phyloP scores from a whole-genome alignment of 2,797 vertebrate species.

The Cephalopachus bancanus region DNA sequence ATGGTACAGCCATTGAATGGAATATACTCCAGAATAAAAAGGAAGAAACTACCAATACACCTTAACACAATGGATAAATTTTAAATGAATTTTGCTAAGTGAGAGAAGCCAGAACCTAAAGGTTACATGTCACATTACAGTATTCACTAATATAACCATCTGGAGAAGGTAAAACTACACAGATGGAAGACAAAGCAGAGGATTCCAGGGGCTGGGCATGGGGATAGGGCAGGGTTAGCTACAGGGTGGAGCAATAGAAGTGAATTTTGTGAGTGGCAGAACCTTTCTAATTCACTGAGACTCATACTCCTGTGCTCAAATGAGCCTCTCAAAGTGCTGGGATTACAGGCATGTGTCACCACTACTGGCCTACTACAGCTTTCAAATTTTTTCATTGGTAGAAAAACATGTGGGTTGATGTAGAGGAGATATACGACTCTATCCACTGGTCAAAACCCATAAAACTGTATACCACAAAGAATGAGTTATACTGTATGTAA shows the following conservation, averaged over 20 bases:
- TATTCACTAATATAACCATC: not conserved
- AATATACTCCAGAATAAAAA: conserved; percentile 14
- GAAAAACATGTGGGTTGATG: too few relatives aligned
- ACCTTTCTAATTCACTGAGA: not conserved
- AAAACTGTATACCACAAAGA: not conserved
- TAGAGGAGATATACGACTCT: not conserved
- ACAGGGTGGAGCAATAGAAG: not conserved
- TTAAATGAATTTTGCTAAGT: conserved; percentile 3
- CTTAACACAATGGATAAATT: not conserved
- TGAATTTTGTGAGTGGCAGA: not conserved
- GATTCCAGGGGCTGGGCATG: not conserved
- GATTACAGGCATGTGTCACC: too few relatives aligned
- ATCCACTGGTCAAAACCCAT: conserved; percentile 13
- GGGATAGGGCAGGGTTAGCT: not conserved
- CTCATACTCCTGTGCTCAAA: too few relatives aligned
- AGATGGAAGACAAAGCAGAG: not conserved
- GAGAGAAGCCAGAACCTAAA: not conserved
- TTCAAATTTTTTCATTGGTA: too few relatives aligned
- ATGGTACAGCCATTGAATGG: not conserved
- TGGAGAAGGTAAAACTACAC: not conserved
- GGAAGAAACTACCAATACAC: not conserved
- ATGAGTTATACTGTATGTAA: conserved; percentile 2
- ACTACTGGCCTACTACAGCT: too few relatives aligned
- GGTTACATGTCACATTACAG: not conserved
- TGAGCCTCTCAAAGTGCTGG: too few relatives aligned